Base-by-base conservation (phyloP, 2,888 invertebrate species). In the Penaeus monodon region DNA sequence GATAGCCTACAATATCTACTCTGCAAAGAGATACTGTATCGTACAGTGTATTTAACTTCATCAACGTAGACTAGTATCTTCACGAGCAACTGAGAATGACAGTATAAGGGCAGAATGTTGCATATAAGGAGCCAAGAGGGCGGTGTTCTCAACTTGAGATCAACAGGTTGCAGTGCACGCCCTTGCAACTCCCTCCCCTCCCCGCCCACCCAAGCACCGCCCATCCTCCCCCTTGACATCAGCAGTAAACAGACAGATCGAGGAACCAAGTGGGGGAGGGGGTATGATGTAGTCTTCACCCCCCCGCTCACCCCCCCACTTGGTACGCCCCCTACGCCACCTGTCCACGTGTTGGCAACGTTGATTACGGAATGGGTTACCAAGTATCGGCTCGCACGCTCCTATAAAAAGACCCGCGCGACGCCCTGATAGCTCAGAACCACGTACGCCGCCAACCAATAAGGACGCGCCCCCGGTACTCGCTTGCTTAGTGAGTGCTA, bases 371-470 rank as follows among this genome's bases (percentile, higher is more conserved):
- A 81, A 27, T 49, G 44, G 68, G 33, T 68, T 81, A 81, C 27
- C 81, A 70, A 68, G 81, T 81, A 81, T 33, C 81, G 33, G 73
- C 63, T 20, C 81, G 24, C 29, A 57, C 57, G 44, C 20, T 29
- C 77, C 57, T 77, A 24, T 63, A 57, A 29, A 29, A 20, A 22
- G 49, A 38, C 10, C 24, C 22, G 63, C 29, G 64, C 64, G 63
- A n/a, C 63, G 74, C 74, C 33, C 29, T 29, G 70, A 27, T 81
- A 70, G 81, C 82, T 57, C 82, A 81, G 81, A 81, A 38, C 68
- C 49, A 24, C 81, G 81, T 70, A 49, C 68, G 81, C 81, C 81
- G 68, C 33, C 68, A 14, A 73, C 22, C 73, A 22, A 73, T 27
- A 73, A 29, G n/a, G 73, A 57, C 77, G 38, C n/a, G n/a, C 57